These are phyloP conservation scores for Eugnorisma glareosa DNA, from an alignment of 2,888 invertebrate species.

Conservation along the genomic window DNA sequence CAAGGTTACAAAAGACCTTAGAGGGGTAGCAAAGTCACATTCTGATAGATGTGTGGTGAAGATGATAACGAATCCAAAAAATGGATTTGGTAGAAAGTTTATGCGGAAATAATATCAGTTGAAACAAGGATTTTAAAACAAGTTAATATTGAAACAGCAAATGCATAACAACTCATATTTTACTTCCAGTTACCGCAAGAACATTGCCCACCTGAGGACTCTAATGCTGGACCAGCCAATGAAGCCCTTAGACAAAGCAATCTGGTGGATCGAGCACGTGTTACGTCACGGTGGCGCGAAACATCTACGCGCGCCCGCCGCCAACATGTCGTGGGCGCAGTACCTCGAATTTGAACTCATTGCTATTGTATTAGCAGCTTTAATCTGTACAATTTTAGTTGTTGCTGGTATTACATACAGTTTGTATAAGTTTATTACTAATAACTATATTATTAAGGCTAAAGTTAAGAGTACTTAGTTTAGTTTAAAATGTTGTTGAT, in stretches of 20 bases:
- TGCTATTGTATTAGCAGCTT: slow-evolving; percentile 26
- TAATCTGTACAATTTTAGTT: background rate
- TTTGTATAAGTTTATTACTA: slow-evolving; percentile 24
- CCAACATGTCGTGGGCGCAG: slow-evolving; percentile 70
- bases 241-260: slow-evolving; percentile 78
- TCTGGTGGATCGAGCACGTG: slow-evolving; percentile 82
- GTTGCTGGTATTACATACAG: background rate
- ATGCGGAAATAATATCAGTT: no score
- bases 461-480: slow-evolving; percentile 39
- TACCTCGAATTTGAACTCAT: slow-evolving; percentile 71
- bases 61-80: no score
- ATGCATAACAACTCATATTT: background rate
- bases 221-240: slow-evolving; percentile 81
- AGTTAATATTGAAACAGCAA: no score
- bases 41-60: no score
- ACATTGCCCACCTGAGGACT: slow-evolving; percentile 56
- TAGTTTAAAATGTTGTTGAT: background rate
- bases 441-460: slow-evolving; percentile 13
- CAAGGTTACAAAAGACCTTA: no score
- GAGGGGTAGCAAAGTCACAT: no score
- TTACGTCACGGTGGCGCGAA: slow-evolving; percentile 81
- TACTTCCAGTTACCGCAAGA: slow-evolving; percentile 39
- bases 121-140: no score
- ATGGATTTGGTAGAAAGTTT: no score
- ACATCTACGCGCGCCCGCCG: slow-evolving; percentile 79